Percentiles rank a stretch among this genome's conserved stretches.
These are phyloP conservation scores for Lamprotornis superbus DNA, from an alignment of 2,113 vertebrate genomes.

Conservation along the genomic window DNA sequence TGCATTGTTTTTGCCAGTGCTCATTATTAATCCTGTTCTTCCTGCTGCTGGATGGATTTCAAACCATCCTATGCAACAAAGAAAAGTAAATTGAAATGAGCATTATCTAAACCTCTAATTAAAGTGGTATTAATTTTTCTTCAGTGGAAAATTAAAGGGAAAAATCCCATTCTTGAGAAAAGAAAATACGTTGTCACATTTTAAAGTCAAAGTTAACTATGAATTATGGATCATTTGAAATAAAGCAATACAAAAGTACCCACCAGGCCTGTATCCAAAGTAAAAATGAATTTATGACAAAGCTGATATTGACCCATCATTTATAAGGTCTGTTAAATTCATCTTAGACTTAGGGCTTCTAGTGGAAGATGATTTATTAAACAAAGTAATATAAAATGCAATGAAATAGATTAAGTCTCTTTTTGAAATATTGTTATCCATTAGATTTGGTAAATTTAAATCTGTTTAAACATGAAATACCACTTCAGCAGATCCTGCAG, in stretches of 20 bases:
- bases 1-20: neutral
- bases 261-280: constrained; percentile 59
- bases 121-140: constrained; percentile 35
- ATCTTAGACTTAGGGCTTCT: constrained; percentile 34
- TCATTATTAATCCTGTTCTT: neutral
- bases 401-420: constrained; percentile 62
- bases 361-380: constrained; percentile 64
- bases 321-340: constrained; percentile 67
- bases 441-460: constrained; percentile 22
- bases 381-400: constrained; percentile 44
- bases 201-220: constrained; percentile 37
- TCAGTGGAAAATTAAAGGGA: neutral
- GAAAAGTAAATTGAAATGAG: constrained; percentile 32
- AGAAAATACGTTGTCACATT: constrained; percentile 36
- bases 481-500: neutral
- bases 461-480: constrained; percentile 38
- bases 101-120: constrained; percentile 16
- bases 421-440: constrained; percentile 62
- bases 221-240: constrained; percentile 59
- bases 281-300: constrained; percentile 63
- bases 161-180: neutral
- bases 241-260: constrained; percentile 57
- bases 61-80: neutral
- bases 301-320: constrained; percentile 66
- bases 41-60: neutral